Base-by-base conservation (phyloP, 2,113 vertebrate species). In the Rhombomys opimus region DNA sequence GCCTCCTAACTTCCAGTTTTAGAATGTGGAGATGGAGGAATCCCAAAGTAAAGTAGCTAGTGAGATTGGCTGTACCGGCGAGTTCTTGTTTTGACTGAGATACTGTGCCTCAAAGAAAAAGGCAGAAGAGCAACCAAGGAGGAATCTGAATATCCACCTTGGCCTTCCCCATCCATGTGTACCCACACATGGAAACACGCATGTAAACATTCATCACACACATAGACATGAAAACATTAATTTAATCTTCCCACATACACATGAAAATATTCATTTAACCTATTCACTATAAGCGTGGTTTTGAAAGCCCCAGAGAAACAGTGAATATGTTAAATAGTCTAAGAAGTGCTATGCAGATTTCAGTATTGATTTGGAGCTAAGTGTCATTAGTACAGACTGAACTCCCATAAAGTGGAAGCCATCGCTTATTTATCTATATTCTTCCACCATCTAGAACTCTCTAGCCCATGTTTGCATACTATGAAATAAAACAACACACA, bases 401-500 rank as follows among this genome's bases (percentile, higher is more conserved):
- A 65, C 35, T 3, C 18, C 81, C n/a, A 35, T 70, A 27, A 25
- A 87, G 3, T 2, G 12, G 41, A 85, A 35, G 27, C 2, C 30
- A 22, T 4, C 68, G 1, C 30, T 94, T 50, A 15, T 89, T 82
- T 73, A 38, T 38, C 30, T 85, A 35, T 0, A 50, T 57, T 70
- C 10, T 23, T 32, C 35, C 14, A 77, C 38, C 67, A 9, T 68
- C 38, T 15, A 68, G 32, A 52, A 57, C 65, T 30, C 15, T 87
- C 23, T 86, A n/a, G 18, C 23, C 13, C 1, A 12, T 81, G 32
- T 65, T 89, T 63, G 11, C 67, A 76, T 89, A 61, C 15, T 30
- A 27, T 32, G 88, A 90, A 93, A 30, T 91, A 97, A 93, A 89
- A 52, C 65, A 32, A 67, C 22, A 52, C 18, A 32, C 7, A 35